Evolutionary conservation across 23 tunicate species (phyloP).

Genomic region (Corella eumyota): DNA sequence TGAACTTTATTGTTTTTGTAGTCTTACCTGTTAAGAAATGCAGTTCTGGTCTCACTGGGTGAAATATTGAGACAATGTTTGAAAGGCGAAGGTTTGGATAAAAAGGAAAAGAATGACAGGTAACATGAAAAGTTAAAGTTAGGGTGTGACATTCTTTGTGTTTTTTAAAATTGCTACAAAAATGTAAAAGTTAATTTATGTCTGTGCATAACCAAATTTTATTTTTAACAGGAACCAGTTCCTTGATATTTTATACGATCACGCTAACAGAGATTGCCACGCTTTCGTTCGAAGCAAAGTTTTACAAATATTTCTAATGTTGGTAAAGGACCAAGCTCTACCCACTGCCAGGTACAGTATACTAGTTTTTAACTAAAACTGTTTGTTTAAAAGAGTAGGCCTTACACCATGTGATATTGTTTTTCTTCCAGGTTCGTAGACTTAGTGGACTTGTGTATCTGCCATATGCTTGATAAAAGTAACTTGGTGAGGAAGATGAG

Average conservation of each 20-base stretch:
- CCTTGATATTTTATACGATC: constrained; percentile 65
- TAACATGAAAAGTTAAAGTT: constrained; percentile 1
- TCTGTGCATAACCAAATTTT: neutral
- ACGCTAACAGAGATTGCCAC: constrained; percentile 71
- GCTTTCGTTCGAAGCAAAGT: constrained; percentile 74
- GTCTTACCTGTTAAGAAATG: constrained; percentile 75
- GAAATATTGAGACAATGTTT: constrained; percentile 62
- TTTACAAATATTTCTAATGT: constrained; percentile 22
- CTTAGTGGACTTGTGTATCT: constrained; percentile 39
- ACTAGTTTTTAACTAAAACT: neutral
- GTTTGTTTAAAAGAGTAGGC: no score
- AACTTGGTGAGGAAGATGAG: constrained; percentile 62
- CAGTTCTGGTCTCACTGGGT: constrained; percentile 40
- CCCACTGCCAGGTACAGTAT: constrained; percentile 43
- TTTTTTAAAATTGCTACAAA: no score
- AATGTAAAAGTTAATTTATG: neutral
- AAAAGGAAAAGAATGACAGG: constrained; percentile 72
- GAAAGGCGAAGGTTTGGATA: constrained; percentile 53
- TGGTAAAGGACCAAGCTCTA: constrained; percentile 55
- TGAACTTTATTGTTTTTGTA: neutral
- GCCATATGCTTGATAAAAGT: constrained; percentile 62
- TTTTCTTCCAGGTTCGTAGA: constrained; percentile 36
- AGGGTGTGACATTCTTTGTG: no score
- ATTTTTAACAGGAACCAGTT: constrained; percentile 66
- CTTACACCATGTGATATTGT: no score